A percentile compares a stretch with the other conserved stretches of the same genome.
These are phyloP conservation scores for Monochamus alternatus DNA, from an alignment of 2,888 invertebrate genomes.

Conservation along the genomic window DNA sequence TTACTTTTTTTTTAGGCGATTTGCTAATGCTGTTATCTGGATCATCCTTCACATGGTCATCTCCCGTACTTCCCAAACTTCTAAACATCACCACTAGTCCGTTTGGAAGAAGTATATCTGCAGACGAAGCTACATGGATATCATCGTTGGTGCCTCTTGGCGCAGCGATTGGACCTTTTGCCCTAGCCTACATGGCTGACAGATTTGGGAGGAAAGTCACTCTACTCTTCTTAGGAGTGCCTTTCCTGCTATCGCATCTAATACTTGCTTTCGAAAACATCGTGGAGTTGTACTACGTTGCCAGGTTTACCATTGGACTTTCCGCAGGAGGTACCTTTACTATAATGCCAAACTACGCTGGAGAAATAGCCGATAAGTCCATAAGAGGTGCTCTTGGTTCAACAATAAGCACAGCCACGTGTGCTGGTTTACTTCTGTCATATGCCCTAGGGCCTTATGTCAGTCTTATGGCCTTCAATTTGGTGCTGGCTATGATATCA, in stretches of 20 bases:
- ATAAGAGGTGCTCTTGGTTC: conserved; percentile 89
- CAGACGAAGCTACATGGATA: conserved; percentile 72
- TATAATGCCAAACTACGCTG: conserved; percentile 88
- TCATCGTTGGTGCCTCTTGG: conserved; percentile 72
- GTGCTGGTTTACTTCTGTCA: conserved; percentile 78
- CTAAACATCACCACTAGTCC: conserved; percentile 18
- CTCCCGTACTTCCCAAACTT: conserved; percentile 20
- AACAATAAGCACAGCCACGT: conserved; percentile 83
- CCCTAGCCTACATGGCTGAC: conserved; percentile 78
- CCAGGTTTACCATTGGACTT: conserved; percentile 21
- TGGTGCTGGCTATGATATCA: conserved; percentile 72
- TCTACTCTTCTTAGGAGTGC: conserved; percentile 24
- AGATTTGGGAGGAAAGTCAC: conserved; percentile 76
- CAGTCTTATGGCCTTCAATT: conserved; percentile 77
- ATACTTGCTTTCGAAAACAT: conserved; percentile 72
- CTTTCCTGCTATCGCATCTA: conserved; percentile 79
- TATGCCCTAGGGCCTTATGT: conserved; percentile 83
- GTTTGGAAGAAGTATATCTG: conserved; percentile 54
- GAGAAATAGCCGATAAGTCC: conserved; percentile 87
- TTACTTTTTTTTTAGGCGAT: conserved; percentile 19
- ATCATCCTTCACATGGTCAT: conserved; percentile 24
- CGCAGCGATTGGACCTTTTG: conserved; percentile 77
- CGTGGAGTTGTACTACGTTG: conserved; percentile 26
- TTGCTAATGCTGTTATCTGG: conserved; percentile 29
- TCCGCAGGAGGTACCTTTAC: conserved; percentile 76